phyloP scores from a whole-genome alignment of 2,113 vertebrate species.

The Pelecanus crispus region DNA sequence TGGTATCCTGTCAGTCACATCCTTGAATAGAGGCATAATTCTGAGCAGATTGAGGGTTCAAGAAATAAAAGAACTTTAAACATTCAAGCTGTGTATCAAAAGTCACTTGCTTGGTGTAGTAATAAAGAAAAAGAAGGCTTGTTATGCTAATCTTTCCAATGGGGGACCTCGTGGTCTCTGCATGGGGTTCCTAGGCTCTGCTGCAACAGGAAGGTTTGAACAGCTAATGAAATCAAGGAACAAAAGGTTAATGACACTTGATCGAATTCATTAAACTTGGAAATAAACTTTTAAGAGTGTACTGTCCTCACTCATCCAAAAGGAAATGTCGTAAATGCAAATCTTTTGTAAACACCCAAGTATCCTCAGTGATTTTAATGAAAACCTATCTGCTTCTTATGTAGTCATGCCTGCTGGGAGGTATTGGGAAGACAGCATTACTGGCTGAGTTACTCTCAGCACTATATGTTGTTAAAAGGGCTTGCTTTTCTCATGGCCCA shows the following conservation, averaged over 20 bases:
- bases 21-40: not conserved
- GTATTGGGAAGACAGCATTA: not conserved
- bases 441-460: not conserved
- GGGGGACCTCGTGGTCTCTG: not conserved
- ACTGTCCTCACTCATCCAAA: not conserved
- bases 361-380: not conserved
- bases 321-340: not conserved
- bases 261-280: not conserved
- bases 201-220: not conserved
- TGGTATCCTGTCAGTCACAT: not conserved
- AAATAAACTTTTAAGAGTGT: not conserved
- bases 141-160: not conserved
- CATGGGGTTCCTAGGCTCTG: not conserved
- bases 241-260: not conserved
- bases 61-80: not conserved
- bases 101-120: not conserved
- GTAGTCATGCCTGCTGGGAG: not conserved
- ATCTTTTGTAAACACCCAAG: not conserved
- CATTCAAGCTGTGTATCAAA: not conserved
- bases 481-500: not conserved
- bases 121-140: not conserved
- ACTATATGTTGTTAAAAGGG: not conserved
- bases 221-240: not conserved
- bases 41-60: not conserved
- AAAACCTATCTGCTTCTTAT: not conserved